Evolutionary conservation across 2,888 invertebrate genomes (phyloP), one percentile per base, ranked within the genome.

Genomic region (Cylloceria caligata): DNA sequence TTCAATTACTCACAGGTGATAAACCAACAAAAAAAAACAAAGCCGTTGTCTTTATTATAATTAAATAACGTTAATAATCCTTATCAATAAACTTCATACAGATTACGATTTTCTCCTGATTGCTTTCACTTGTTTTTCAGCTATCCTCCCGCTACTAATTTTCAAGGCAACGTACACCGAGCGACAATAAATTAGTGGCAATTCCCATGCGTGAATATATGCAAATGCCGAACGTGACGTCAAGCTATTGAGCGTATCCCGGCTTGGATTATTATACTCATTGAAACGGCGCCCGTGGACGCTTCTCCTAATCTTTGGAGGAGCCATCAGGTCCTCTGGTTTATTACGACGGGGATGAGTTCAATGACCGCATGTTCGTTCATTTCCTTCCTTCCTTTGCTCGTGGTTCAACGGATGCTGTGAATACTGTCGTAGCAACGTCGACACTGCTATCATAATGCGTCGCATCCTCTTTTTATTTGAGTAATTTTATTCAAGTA

Each of bases 191-290:
- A 81, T 81, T 78, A 74, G 57, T 64, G 78, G 65, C 74, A 69
- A 83, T 84, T 78, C 67, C 73, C 55, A 82, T 76, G 74, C 82
- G 57, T 55, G 67, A 83, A 82, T 82, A 82, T 79, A 83, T 83
- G 83, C 78, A 83, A 83, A 81, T 83, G 24, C 13, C 34, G 42
- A 11, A 47, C 45, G 79, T 82, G 81, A 77, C 78, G 80, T 72
- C 75, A 47, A 68, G 42, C 5, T 45, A 34, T 67, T 49, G 45
- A 60, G 19, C 60, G 60, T 60, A 36, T 42, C 45, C 39, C 62
- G 16, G 42, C 42, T 24, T 45, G 42, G 36, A 62, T 73, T 36
- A 57, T 55, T 69, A 55, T 30, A 16, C 11, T 19, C 42, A 42
- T 57, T 24, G 55, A 68, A 60, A 34, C 52, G 69, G 39, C 45